phyloP scores from a whole-genome alignment of 2,888 invertebrate species.

The Zhuqinia jingwanae region DNA sequence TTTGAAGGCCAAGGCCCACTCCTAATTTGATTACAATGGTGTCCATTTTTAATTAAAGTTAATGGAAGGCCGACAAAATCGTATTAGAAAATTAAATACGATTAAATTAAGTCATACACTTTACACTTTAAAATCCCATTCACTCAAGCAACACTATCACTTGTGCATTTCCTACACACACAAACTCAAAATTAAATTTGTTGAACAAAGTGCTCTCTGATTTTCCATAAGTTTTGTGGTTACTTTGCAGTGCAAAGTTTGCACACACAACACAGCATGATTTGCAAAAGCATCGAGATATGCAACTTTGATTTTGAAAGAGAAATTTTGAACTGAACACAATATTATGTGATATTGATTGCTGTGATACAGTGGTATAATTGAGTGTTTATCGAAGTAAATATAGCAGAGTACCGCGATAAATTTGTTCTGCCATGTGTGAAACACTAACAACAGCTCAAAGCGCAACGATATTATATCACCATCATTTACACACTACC shows the following conservation, averaged over 20 bases:
- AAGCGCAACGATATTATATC: not conserved
- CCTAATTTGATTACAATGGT: constrained; percentile 61
- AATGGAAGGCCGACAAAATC: not conserved
- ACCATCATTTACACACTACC: constrained; percentile 32
- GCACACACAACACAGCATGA: too few species aligned
- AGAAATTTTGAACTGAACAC: constrained; percentile 16
- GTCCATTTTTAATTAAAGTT: constrained; percentile 49
- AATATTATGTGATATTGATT: not conserved
- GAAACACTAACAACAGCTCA: not conserved
- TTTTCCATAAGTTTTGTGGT: not conserved
- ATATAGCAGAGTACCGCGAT: constrained; percentile 20
- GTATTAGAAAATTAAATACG: not conserved
- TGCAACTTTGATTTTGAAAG: constrained; percentile 43
- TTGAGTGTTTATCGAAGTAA: not conserved
- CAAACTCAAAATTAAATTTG: not conserved
- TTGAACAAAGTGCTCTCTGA: too few species aligned
- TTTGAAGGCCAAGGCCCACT: constrained; percentile 61
- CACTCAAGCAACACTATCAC: not conserved
- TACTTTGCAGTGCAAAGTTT: too few species aligned
- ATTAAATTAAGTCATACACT: not conserved
- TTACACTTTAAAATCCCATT: not conserved
- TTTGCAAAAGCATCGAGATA: not conserved
- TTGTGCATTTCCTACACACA: not conserved
- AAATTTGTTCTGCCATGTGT: constrained; percentile 50
- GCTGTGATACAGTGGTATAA: not conserved